Conservation (phyloP, 2,797 vertebrate species). For the Dromococcyx pavoninus region DNA sequence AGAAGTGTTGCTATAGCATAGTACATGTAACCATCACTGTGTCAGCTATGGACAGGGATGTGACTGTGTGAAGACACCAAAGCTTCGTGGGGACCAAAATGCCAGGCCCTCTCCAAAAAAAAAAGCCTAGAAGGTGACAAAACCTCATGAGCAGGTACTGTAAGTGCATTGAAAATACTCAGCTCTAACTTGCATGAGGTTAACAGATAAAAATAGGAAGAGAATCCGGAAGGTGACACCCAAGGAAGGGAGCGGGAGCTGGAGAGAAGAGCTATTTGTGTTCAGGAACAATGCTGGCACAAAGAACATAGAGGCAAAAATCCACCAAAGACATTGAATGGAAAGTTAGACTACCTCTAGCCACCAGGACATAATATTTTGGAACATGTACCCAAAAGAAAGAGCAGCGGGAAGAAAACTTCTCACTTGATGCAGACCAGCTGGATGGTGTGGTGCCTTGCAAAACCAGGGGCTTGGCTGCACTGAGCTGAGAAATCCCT, state of each 20-base stretch:
- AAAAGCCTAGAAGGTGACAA: not conserved
- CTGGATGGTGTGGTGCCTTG: not conserved
- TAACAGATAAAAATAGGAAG: not conserved
- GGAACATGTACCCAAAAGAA: not conserved
- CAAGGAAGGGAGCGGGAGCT: not conserved
- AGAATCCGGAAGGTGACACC: not conserved
- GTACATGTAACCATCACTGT: not conserved
- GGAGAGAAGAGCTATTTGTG: not conserved
- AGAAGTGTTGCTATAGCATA: not conserved
- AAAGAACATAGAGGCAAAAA: fast-evolving
- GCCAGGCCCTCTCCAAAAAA: not conserved
- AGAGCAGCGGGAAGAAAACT: not conserved
- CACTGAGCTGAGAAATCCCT: not conserved
- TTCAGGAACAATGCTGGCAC: not conserved
- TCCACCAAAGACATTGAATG: not conserved
- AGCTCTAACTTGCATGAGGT: not conserved
- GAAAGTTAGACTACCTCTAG: not conserved
- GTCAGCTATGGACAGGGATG: not conserved
- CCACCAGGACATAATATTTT: not conserved
- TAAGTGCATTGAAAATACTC: not conserved
- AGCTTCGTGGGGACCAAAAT: not conserved
- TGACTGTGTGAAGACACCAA: fast-evolving
- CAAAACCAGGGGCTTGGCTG: not conserved
- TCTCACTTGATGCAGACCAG: fast-evolving
- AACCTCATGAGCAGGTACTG: not conserved